A percentile compares a stretch with the other conserved stretches of the same genome.
Conservation (phyloP, 2,888 invertebrate species). For the Leptura quadrifasciata region DNA sequence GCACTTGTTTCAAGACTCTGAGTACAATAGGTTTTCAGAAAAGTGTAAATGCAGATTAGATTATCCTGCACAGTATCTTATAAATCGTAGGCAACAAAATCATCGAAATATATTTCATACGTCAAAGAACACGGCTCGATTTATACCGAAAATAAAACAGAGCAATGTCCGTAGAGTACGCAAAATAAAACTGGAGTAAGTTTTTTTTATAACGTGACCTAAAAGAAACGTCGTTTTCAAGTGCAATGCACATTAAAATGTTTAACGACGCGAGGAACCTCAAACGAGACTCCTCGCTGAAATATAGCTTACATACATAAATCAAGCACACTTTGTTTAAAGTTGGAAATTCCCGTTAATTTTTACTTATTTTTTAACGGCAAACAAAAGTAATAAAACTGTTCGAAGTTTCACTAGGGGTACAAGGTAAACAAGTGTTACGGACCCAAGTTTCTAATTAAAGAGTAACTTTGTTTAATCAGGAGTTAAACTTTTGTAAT, state of each 20-base stretch:
- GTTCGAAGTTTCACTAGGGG: conserved; percentile 48
- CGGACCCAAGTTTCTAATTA: conserved; percentile 61
- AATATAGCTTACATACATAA: conserved; percentile 28
- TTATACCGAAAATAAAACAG: too few relatives aligned
- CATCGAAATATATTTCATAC: too few relatives aligned
- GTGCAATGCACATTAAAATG: conserved; percentile 25
- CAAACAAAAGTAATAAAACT: conserved; percentile 49
- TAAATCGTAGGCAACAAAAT: too few relatives aligned
- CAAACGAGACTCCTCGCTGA: conserved; percentile 20
- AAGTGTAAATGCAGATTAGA: too few relatives aligned
- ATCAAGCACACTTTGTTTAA: conserved; percentile 39
- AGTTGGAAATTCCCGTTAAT: conserved; percentile 32
- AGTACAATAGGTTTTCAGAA: too few relatives aligned
- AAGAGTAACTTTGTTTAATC: conserved; percentile 63
- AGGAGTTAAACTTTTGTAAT: conserved; percentile 63
- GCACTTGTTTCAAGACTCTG: too few relatives aligned
- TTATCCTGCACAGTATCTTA: too few relatives aligned
- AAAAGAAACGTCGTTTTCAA: conserved; percentile 14
- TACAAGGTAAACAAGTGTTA: conserved; percentile 62
- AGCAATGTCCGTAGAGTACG: neutral
- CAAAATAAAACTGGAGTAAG: neutral
- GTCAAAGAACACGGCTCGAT: too few relatives aligned
- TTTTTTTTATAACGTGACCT: conserved; percentile 10
- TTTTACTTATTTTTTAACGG: conserved; percentile 34
- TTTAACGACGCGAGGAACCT: conserved; percentile 21